These are phyloP conservation scores for Steromphala cineraria DNA, from an alignment of 2,888 invertebrate genomes.

Conservation along the genomic window DNA sequence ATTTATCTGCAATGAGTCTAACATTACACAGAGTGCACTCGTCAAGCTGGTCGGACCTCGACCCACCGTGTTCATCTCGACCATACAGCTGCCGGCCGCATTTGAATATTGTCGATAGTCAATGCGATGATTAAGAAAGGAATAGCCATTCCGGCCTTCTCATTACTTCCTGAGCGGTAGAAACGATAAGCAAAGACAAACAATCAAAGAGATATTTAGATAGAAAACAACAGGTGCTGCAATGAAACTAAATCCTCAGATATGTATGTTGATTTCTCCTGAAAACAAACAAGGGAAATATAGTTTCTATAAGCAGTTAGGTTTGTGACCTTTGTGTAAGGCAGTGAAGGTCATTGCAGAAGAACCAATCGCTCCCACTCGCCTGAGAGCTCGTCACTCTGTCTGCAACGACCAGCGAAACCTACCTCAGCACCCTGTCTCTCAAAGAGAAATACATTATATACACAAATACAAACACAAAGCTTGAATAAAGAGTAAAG, in stretches of 20 bases:
- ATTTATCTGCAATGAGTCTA: not conserved
- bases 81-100: not conserved
- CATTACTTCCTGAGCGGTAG: not conserved
- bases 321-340: conserved; percentile 11
- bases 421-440: not conserved
- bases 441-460: not conserved
- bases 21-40: not conserved
- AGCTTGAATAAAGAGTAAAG: not conserved
- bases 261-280: not conserved
- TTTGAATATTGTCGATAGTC: conserved; percentile 17
- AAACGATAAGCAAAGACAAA: no score
- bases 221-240: not conserved
- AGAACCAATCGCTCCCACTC: conserved; percentile 9
- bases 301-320: not conserved
- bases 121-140: not conserved
- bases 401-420: not conserved
- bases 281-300: not conserved
- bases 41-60: not conserved
- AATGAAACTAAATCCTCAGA: not conserved
- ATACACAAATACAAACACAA: not conserved
- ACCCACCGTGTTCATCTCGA: not conserved
- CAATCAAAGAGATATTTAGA: no score
- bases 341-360: conserved; percentile 1
- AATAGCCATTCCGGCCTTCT: not conserved
- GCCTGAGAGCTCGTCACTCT: not conserved